Evolutionary conservation across 2,797 vertebrate species (phyloP).

Genomic region (Amniataba percoides): DNA sequence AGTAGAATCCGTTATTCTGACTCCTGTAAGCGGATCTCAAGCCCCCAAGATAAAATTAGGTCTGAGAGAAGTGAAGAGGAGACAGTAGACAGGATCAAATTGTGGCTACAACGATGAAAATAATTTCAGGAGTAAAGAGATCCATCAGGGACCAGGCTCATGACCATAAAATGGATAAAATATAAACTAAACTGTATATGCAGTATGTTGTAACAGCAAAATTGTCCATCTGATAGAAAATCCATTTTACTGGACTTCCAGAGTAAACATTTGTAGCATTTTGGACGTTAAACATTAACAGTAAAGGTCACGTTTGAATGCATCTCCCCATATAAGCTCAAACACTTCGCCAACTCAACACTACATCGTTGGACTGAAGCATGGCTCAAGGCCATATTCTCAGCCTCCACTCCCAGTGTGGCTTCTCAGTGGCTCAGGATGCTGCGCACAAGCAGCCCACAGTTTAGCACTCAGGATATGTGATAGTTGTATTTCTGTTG

Average conservation of each 20-base stretch:
- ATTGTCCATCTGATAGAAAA: not conserved
- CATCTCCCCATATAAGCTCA: not conserved
- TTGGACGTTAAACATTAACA: not conserved
- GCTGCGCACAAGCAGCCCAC: conserved; percentile 24
- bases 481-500: conserved; percentile 16
- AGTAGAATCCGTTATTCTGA: conserved; percentile 28
- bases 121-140: not conserved
- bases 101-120: not conserved
- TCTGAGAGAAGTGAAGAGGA: conserved; percentile 21
- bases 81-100: not conserved
- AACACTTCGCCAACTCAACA: conserved; percentile 30
- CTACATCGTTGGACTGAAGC: not conserved
- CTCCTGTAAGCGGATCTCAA: conserved; percentile 15
- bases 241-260: not conserved
- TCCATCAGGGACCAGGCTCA: not conserved
- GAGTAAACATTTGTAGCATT: not conserved
- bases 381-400: conserved; percentile 30
- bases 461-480: conserved; percentile 26
- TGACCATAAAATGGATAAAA: not conserved
- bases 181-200: not conserved
- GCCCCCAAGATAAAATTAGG: conserved; percentile 21
- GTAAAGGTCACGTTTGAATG: not conserved
- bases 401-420: conserved; percentile 40
- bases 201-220: not conserved
- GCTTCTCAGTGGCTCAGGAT: conserved; percentile 22